Evolutionary conservation across 2,113 vertebrate genomes (phyloP).

Genomic region (Ursus arctos): DNA sequence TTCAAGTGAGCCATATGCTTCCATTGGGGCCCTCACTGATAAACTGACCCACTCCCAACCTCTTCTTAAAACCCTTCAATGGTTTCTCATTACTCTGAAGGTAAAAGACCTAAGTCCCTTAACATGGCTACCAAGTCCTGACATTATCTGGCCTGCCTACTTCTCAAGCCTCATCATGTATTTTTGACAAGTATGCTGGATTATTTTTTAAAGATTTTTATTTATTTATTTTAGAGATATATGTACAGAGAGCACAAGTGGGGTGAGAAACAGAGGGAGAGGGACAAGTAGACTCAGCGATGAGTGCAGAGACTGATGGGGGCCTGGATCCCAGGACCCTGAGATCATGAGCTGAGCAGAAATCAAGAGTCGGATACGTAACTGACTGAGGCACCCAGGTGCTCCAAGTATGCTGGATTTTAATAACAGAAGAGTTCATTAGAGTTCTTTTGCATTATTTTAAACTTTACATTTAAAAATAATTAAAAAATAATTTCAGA

Average conservation of each 20-base stretch:
- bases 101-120: not conserved
- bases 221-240: not conserved
- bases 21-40: not conserved
- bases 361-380: not conserved
- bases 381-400: not conserved
- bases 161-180: not conserved
- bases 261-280: not conserved
- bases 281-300: not conserved
- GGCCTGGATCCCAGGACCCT: not conserved
- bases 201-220: not conserved
- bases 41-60: not conserved
- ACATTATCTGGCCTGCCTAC: not conserved
- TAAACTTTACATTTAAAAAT: conserved; percentile 1
- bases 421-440: not conserved
- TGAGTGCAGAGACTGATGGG: too few relatives aligned
- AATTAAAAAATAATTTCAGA: conserved; percentile 7
- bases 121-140: not conserved
- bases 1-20: not conserved
- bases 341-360: not conserved
- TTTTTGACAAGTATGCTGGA: not conserved
- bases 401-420: not conserved
- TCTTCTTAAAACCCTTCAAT: not conserved
- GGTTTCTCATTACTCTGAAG: not conserved
- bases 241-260: not conserved
- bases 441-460: not conserved